These are phyloP conservation scores for Euwallacea fornicatus DNA, from an alignment of 1,140 invertebrate species.

Conservation along the genomic window DNA sequence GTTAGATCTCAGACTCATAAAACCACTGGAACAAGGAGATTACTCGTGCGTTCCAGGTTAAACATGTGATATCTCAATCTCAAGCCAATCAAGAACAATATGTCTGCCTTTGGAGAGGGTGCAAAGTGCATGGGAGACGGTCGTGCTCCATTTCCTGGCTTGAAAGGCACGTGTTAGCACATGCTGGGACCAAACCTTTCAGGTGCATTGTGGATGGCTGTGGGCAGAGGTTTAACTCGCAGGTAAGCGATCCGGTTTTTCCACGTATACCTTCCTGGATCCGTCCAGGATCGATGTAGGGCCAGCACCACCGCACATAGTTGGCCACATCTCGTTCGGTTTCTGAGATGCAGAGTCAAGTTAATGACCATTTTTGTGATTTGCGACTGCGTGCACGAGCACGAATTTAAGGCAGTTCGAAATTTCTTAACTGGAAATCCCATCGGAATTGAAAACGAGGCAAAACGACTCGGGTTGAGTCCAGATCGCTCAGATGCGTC, in stretches of 20 bases:
- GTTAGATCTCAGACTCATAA: slow-evolving; percentile 52
- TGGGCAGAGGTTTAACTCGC: slow-evolving; percentile 86
- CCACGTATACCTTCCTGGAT: no score
- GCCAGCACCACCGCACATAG: no score
- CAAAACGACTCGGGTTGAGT: no score
- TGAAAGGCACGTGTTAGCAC: slow-evolving; percentile 87
- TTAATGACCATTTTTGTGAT: slow-evolving; percentile 11
- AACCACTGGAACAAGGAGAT: background rate
- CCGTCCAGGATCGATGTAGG: no score
- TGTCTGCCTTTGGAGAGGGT: slow-evolving; percentile 88
- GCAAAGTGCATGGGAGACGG: slow-evolving; percentile 90
- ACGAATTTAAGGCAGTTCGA: no score
- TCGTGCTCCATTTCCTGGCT: slow-evolving; percentile 92
- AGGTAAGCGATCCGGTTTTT: slow-evolving; percentile 60
- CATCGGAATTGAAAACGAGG: no score
- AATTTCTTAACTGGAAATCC: no score
- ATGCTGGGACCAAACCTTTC: slow-evolving; percentile 93
- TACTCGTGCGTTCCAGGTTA: slow-evolving; percentile 58
- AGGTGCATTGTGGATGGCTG: slow-evolving; percentile 94
- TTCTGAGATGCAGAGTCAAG: no score
- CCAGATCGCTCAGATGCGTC: no score
- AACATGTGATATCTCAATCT: slow-evolving; percentile 83
- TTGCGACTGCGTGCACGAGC: no score
- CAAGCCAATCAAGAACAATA: slow-evolving; percentile 81
- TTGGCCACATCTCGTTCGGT: no score